phyloP scores from a whole-genome alignment of 1,140 invertebrate genomes.

The Hermetia illucens region DNA sequence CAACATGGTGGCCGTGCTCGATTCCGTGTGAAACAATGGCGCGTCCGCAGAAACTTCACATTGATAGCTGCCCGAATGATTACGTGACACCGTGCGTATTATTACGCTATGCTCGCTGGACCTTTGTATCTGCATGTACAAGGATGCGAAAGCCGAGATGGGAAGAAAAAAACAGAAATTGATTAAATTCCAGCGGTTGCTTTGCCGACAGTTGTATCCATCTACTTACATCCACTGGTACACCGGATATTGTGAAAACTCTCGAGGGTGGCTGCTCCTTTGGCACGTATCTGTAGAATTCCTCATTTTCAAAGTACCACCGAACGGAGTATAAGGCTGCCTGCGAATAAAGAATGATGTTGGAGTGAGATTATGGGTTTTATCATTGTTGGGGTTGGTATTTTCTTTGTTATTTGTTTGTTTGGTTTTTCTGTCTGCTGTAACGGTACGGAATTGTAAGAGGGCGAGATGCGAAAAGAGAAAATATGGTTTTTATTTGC shows the following conservation, averaged over 20 bases:
- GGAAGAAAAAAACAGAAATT: not conserved
- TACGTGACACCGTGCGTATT: constrained; percentile 37
- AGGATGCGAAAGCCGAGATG: not conserved
- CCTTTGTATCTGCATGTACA: constrained; percentile 31
- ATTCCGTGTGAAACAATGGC: constrained; percentile 52
- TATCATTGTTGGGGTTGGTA: too few species aligned
- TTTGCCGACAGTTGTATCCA: too few species aligned
- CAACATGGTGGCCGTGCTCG: constrained; percentile 42
- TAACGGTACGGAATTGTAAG: too few species aligned
- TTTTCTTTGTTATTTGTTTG: too few species aligned
- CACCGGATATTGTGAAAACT: constrained; percentile 46
- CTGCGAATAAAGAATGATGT: constrained; percentile 17
- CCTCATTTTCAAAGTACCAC: constrained; percentile 57
- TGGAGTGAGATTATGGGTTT: too few species aligned
- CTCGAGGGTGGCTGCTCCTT: constrained; percentile 49
- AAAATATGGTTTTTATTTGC: too few species aligned
- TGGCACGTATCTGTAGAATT: constrained; percentile 63
- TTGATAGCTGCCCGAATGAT: constrained; percentile 52
- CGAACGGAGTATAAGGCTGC: constrained; percentile 58
- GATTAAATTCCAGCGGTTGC: too few species aligned
- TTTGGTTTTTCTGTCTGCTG: too few species aligned
- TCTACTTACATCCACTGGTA: constrained; percentile 61
- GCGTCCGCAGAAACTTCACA: constrained; percentile 62
- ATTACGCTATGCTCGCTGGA: constrained; percentile 40
- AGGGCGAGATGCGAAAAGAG: too few species aligned